These are phyloP conservation scores for Caenorhabditis remanei DNA, from an alignment of 1,140 invertebrate species.

Conservation along the genomic window DNA sequence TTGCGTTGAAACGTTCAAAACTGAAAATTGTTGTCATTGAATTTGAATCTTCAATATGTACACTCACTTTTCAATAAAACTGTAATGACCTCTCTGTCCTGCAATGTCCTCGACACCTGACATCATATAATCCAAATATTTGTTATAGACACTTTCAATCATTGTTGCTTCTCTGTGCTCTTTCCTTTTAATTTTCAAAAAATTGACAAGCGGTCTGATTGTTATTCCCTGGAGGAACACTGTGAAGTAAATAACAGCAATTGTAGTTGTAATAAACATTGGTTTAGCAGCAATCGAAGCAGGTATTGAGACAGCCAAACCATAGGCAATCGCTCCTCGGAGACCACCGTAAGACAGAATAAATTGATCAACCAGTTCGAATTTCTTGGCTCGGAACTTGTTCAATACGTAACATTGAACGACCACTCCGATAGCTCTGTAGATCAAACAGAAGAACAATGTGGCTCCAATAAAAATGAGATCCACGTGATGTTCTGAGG, in stretches of 20 bases:
- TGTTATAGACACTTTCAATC: constrained; percentile 72
- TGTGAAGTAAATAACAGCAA: constrained; percentile 73
- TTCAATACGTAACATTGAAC: constrained; percentile 75
- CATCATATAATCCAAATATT: constrained; percentile 72
- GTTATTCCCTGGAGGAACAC: constrained; percentile 79
- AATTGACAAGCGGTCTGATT: constrained; percentile 80
- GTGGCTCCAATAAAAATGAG: constrained; percentile 90
- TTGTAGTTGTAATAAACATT: constrained; percentile 80
- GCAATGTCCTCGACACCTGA: constrained; percentile 69
- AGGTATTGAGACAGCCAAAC: constrained; percentile 79
- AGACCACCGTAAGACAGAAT: constrained; percentile 80
- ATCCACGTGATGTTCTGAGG: constrained; percentile 79
- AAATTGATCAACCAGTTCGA: constrained; percentile 79
- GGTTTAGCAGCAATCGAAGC: constrained; percentile 78
- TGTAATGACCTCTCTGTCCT: constrained; percentile 67
- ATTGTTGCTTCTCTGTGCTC: constrained; percentile 70
- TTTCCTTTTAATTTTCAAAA: constrained; percentile 79
- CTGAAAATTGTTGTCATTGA: constrained; percentile 51
- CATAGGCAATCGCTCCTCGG: constrained; percentile 80
- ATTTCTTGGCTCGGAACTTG: constrained; percentile 77
- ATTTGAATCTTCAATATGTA: not conserved
- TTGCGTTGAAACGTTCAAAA: constrained; percentile 76
- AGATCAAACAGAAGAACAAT: constrained; percentile 93
- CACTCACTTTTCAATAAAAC: constrained; percentile 63
- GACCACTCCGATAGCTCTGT: constrained; percentile 84